A percentile compares a stretch with the other conserved stretches of the same genome.
These are phyloP conservation scores for Drosophila koepferae DNA, from an alignment of 2,888 invertebrate species.

Conservation along the genomic window DNA sequence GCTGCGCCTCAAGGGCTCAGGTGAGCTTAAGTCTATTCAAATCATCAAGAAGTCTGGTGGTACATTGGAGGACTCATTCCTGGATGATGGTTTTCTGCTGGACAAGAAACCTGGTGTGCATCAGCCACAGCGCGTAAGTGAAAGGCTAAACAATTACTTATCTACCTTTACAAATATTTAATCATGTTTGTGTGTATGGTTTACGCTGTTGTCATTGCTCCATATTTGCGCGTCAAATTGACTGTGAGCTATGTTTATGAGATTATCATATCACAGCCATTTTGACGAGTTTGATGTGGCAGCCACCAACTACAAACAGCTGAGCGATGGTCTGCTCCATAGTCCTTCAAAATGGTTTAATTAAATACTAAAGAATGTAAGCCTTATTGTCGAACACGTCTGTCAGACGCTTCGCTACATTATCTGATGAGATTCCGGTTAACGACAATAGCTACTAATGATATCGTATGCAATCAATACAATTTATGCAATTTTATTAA, in stretches of 20 bases:
- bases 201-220: conserved; percentile 35
- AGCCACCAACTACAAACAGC: conserved; percentile 32
- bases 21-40: conserved; percentile 97
- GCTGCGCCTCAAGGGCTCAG: conserved; percentile 96
- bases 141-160: not conserved
- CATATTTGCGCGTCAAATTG: conserved; percentile 85
- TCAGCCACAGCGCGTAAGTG: conserved; percentile 91
- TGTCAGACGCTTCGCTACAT: conserved; percentile 7
- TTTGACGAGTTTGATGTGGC: conserved; percentile 84
- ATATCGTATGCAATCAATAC: not conserved
- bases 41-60: conserved; percentile 99
- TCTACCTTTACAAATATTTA: not conserved
- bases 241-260: conserved; percentile 83
- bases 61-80: conserved; percentile 96
- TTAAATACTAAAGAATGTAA: not conserved
- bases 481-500: not conserved
- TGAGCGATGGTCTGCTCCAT: not conserved
- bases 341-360: not conserved
- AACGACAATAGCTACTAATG: not conserved
- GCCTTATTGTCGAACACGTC: conserved; percentile 13
- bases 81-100: conserved; percentile 97
- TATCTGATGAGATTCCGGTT: too few species aligned
- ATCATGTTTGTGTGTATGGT: conserved; percentile 3
- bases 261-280: conserved; percentile 84
- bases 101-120: conserved; percentile 99